These are phyloP conservation scores for Caenorhabditis sulstoni DNA, from an alignment of 2,888 invertebrate species.

Conservation along the genomic window DNA sequence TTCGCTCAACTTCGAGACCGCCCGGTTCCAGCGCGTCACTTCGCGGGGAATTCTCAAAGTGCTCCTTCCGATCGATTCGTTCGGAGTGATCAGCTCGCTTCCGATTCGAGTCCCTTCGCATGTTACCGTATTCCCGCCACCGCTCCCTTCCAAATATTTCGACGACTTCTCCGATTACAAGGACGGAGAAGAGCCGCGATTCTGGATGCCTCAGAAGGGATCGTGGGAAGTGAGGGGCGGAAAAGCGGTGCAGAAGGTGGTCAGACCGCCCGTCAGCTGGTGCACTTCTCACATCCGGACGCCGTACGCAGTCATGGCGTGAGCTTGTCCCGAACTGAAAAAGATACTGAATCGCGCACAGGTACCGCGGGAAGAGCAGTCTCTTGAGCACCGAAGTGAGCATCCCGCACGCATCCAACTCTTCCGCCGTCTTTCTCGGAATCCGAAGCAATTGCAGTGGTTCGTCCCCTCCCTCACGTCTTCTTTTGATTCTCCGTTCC, in stretches of 20 bases:
- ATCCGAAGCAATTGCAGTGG: constrained; percentile 45
- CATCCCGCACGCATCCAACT: constrained; percentile 21
- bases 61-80: constrained; percentile 5
- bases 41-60: neutral
- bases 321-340: neutral
- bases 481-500: too few species aligned
- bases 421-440: constrained; percentile 22
- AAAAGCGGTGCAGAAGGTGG: constrained; percentile 40
- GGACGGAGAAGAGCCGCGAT: constrained; percentile 54
- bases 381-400: constrained; percentile 14
- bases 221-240: constrained; percentile 55
- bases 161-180: constrained; percentile 50
- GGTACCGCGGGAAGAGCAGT: constrained; percentile 9
- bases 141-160: constrained; percentile 16
- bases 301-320: constrained; percentile 49
- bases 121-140: constrained; percentile 1
- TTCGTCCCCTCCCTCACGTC: too few species aligned
- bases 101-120: constrained; percentile 17
- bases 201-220: constrained; percentile 60
- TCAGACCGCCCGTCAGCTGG: constrained; percentile 42
- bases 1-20: constrained; percentile 23
- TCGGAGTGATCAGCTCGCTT: constrained; percentile 35
- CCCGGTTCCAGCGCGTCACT: neutral
- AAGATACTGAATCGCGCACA: too few species aligned
- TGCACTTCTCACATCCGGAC: constrained; percentile 19